A percentile compares a stretch with the other conserved stretches of the same genome.
Conservation (phyloP, 2,888 invertebrate genomes). For the Cantharis rustica region DNA sequence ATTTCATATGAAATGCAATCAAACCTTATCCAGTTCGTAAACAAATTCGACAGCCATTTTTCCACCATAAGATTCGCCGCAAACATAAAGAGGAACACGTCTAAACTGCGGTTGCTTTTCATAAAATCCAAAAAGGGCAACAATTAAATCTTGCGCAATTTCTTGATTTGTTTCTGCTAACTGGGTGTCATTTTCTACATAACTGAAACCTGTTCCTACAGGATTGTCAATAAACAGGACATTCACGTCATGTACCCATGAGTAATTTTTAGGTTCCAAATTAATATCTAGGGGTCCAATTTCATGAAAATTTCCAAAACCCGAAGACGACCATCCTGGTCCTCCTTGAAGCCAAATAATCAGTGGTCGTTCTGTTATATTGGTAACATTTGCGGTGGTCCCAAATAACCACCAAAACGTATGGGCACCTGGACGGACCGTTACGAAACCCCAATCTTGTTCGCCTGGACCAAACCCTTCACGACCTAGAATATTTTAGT, state of each 20-base stretch:
- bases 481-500: not conserved
- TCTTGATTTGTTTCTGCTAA: constrained; percentile 63
- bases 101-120: constrained; percentile 59
- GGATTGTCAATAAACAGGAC: constrained; percentile 87
- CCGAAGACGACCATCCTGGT: constrained; percentile 63
- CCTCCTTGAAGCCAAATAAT: constrained; percentile 90
- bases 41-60: constrained; percentile 58
- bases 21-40: constrained; percentile 15
- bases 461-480: constrained; percentile 63
- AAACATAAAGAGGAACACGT: constrained; percentile 62
- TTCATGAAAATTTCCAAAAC: constrained; percentile 85
- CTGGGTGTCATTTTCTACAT: constrained; percentile 62
- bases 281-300: constrained; percentile 72
- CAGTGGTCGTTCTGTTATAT: constrained; percentile 71
- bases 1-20: not conserved
- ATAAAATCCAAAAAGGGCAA: constrained; percentile 59
- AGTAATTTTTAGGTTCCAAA: constrained; percentile 69
- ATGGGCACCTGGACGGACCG: constrained; percentile 73
- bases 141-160: constrained; percentile 64
- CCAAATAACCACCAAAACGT: constrained; percentile 91
- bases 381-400: constrained; percentile 62
- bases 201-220: constrained; percentile 85
- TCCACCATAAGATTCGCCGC: constrained; percentile 70
- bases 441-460: constrained; percentile 77
- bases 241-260: constrained; percentile 82